These are phyloP conservation scores for Temnothorax unifasciatus DNA, from an alignment of 2,888 invertebrate species.

Conservation along the genomic window DNA sequence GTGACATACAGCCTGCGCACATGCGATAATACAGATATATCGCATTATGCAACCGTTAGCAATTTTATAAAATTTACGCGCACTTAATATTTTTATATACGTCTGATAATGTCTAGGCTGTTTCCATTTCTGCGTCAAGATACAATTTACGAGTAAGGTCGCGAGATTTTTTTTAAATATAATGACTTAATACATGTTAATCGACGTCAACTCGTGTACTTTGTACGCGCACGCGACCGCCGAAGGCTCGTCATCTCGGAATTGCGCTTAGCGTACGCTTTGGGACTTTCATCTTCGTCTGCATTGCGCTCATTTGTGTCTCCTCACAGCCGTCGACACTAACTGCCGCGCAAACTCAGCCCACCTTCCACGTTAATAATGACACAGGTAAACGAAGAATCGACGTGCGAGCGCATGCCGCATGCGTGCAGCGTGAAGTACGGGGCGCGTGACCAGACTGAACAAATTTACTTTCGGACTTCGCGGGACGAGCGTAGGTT, in stretches of 20 bases:
- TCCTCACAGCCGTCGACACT: constrained; percentile 63
- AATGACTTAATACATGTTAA: background rate
- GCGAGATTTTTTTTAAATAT: background rate
- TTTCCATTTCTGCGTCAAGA: background rate
- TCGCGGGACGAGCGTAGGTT: constrained; percentile 56
- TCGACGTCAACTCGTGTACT: background rate
- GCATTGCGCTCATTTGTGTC: constrained; percentile 63
- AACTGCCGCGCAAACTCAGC: constrained; percentile 76
- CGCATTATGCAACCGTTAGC: constrained; percentile 19
- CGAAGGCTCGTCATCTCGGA: constrained; percentile 21
- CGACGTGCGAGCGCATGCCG: constrained; percentile 60
- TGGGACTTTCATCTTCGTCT: constrained; percentile 37
- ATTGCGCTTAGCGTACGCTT: constrained; percentile 22
- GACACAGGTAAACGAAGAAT: constrained; percentile 78
- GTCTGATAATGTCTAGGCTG: background rate
- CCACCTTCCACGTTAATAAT: constrained; percentile 75
- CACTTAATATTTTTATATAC: background rate
- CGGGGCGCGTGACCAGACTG: constrained; percentile 79
- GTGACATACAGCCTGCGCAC: constrained; percentile 10
- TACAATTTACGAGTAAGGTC: background rate
- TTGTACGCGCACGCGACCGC: constrained; percentile 22
- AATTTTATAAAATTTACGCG: background rate
- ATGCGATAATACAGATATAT: constrained; percentile 36
- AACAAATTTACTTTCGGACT: constrained; percentile 76
- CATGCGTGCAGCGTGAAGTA: constrained; percentile 59